Base-by-base conservation (phyloP, 2,113 vertebrate genomes). In the Dunckerocampus dactyliophorus region DNA sequence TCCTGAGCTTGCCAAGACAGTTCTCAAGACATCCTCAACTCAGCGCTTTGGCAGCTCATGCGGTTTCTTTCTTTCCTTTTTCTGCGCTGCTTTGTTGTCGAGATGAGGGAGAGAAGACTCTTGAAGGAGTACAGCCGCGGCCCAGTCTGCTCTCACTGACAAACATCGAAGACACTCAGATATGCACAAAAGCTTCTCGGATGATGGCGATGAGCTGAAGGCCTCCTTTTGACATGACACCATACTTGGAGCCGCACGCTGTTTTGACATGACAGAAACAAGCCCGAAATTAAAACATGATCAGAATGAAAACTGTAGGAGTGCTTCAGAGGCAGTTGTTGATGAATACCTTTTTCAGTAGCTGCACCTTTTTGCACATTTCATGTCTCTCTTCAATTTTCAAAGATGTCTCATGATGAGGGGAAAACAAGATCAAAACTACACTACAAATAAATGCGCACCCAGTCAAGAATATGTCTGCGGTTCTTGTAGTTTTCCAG, bases 101-200 rank as follows among this genome's bases (percentile, higher is more conserved):
- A 77, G 77, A 85, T 69, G 75, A 22, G 34, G 62, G 67, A 76
- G 65, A 72, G 71, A 70, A 20, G 63, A 46, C 67, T 77, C 74
- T 68, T 77, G 78, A 75, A 77, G 63, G 52, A 75, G 68, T 55
- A 60, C 58, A 75, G 74, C 71, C 67, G 58, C 65, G 75, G 71
- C 66, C 46, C 47, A 65, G 75, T 75, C 59, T 64, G 46, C 74
- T 83, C 68, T 75, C 65, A 51, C 74, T 71, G 64, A 81, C 63
- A 64, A 83, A 75, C 66, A 75, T 54, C 56, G 65, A 64, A 82
- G 63, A 62, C 64, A 60, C 79, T 72, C 43, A 21, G 64, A 81
- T 81, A 76, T 66, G 69, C 63, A 77, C 68, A 84, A 80, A 79
- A 75, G 65, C 81, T 82, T 80, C 63, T 76, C 74, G 71, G 83